These are phyloP conservation scores for Danio rerio DNA, from an alignment of 2,113 vertebrate genomes.

Conservation along the genomic window GRCz12tu NC_133177.1:35852001-35852500, in stretches of 20 bases:
- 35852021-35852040: conserved; percentile 71
- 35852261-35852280: conserved; percentile 68
- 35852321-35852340: conserved; percentile 64
- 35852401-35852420: background rate
- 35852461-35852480: conserved; percentile 6
- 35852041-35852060: conserved; percentile 77
- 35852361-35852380: conserved; percentile 34
- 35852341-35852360: conserved; percentile 64
- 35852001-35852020: conserved; percentile 60
- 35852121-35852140: conserved; percentile 84
- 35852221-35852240: conserved; percentile 72
- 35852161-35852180: conserved; percentile 86
- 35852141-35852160: conserved; percentile 81
- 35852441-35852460: conserved; percentile 15
- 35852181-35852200: conserved; percentile 67
- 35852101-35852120: conserved; percentile 81
- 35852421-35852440: background rate
- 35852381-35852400: background rate
- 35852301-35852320: conserved; percentile 64
- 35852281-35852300: conserved; percentile 71
- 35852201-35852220: conserved; percentile 83
- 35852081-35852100: conserved; percentile 85
- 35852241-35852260: conserved; percentile 63
- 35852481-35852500: conserved; percentile 9
- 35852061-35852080: conserved; percentile 82